phyloP scores from a whole-genome alignment of 2,888 invertebrate species.

The Caenorhabditis afra region DNA sequence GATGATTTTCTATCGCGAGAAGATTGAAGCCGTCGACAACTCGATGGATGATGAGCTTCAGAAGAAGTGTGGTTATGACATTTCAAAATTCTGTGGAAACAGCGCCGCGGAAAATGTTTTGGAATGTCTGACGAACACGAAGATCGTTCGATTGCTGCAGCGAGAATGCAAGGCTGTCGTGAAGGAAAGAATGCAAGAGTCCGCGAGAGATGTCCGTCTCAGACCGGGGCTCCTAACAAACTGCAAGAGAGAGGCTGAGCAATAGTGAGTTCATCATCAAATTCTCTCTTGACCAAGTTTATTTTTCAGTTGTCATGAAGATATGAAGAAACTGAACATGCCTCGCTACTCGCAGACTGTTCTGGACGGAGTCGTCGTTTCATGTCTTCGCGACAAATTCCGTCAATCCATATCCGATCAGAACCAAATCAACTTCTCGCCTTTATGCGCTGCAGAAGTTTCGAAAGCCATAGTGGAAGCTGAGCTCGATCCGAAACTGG shows the following conservation, averaged over 20 bases:
- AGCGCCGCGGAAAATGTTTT: conserved; percentile 73
- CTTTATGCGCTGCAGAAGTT: conserved; percentile 62
- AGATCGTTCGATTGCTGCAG: conserved; percentile 76
- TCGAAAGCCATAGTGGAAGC: conserved; percentile 77
- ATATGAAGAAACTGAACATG: conserved; percentile 74
- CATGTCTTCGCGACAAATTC: conserved; percentile 76
- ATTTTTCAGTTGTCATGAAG: conserved; percentile 75
- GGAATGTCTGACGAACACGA: conserved; percentile 77
- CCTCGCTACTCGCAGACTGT: conserved; percentile 71
- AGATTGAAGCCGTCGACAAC: conserved; percentile 81
- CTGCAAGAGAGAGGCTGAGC: conserved; percentile 84
- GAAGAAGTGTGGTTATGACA: conserved; percentile 86
- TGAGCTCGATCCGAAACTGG: conserved; percentile 91
- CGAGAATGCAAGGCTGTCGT: conserved; percentile 71
- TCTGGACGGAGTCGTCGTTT: conserved; percentile 74
- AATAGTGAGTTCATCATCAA: conserved; percentile 79
- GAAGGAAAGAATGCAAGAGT: conserved; percentile 76
- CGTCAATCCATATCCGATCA: conserved; percentile 65
- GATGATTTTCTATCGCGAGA: conserved; percentile 82
- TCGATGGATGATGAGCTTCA: conserved; percentile 79
- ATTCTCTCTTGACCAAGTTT: neutral
- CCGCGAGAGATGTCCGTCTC: conserved; percentile 87
- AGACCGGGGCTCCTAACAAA: conserved; percentile 90
- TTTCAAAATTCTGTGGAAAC: conserved; percentile 74
- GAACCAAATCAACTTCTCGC: conserved; percentile 56